Percentiles rank a stretch among this genome's conserved stretches.
phyloP scores from a whole-genome alignment of 2,888 invertebrate species.

The Phytoseiulus persimilis region DNA sequence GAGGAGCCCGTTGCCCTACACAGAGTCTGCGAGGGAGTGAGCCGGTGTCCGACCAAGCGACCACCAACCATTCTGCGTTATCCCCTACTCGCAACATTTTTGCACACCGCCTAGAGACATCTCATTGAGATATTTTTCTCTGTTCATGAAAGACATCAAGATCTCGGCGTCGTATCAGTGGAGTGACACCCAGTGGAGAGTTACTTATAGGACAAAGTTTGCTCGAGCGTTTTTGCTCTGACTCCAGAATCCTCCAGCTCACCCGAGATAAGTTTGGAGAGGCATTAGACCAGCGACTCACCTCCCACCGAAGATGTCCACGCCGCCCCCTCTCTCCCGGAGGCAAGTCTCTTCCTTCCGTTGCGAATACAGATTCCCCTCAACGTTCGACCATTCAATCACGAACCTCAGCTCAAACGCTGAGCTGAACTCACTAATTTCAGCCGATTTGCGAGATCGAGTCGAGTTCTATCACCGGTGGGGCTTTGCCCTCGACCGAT shows the following conservation, averaged over 20 bases:
- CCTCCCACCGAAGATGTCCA: neutral
- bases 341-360: neutral
- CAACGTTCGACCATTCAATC: neutral
- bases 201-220: conserved; percentile 5
- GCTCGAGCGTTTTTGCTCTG: neutral
- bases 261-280: neutral
- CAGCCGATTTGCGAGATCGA: neutral
- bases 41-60: neutral
- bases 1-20: neutral
- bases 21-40: neutral
- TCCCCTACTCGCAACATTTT: neutral
- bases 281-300: neutral
- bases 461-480: neutral
- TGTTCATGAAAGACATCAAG: neutral
- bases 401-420: neutral
- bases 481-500: neutral
- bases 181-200: neutral
- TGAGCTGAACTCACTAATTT: neutral
- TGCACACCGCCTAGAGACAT: neutral
- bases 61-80: neutral
- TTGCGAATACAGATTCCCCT: neutral
- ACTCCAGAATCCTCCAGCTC: neutral
- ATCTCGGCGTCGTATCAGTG: neutral
- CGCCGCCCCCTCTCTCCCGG: neutral
- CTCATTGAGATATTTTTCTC: neutral